Base-by-base conservation (phyloP, 2,888 invertebrate species). In the Alcis repandata region DNA sequence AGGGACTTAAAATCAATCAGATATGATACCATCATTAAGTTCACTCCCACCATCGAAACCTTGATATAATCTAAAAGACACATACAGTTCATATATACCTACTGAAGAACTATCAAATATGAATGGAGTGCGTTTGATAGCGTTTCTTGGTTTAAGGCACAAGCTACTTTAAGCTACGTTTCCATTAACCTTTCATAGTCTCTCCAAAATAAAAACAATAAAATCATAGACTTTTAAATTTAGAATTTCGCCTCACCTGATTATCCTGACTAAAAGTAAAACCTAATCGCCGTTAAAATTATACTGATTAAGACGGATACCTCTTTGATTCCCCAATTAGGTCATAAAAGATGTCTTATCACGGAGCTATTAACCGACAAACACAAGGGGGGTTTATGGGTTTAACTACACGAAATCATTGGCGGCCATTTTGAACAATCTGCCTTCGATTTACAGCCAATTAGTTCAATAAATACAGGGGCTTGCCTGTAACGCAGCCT, bases 371-470 rank as follows among this genome's bases (percentile, higher is more conserved):
- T 92, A 92, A 86, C 87, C 79, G 85, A 87, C 88, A 85, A 80
- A 87, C 88, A 82, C 84, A 85, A 84, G 90, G 91, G 91, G 86
- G 91, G 91, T 92, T 92, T 92, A 92, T 91, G 89, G 89, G 89
- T 86, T 92, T 90, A 87, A 91, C 90, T 90, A 89, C 88, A 89
- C 83, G 84, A 91, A 92, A 92, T 92, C 86, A 88, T 86, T 84
- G 86, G 82, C 84, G 86, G 84, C 86, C 87, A 86, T 90, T 90
- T 87, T 80, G 75, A 89, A 89, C 89, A 90, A 90, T 90, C 87
- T 80, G 74, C 82, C 75, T 84, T 78, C 85, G 82, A 90, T 92
- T 91, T 90, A 92, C 87, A 88, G 88, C 91, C 91, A 92, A 92
- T 92, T 92, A 92, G 83, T 79, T 86, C 84, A 86, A 89, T 91